Conservation (phyloP, 2,113 vertebrate genomes). For the Atherinomorus stipes region DNA sequence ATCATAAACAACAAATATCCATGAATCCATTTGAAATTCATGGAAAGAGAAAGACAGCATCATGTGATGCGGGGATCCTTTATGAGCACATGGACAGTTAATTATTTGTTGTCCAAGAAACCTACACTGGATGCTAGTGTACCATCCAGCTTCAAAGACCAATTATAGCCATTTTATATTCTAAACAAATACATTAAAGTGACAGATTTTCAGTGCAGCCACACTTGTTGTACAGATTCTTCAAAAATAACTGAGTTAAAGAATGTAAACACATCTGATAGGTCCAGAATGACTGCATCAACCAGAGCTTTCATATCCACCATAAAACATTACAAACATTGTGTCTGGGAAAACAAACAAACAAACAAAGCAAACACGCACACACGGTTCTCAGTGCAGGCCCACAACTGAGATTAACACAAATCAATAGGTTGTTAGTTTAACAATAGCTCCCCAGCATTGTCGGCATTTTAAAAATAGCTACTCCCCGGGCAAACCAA, state of each 20-base stretch:
- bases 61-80: background rate
- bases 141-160: too few species aligned
- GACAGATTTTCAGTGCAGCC: too few species aligned
- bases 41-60: background rate
- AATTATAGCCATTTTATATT: too few species aligned
- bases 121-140: too few species aligned
- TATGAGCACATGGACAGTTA: background rate
- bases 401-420: slow-evolving; percentile 37
- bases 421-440: slow-evolving; percentile 74
- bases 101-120: too few species aligned
- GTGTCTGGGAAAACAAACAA: slow-evolving; percentile 33
- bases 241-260: background rate
- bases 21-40: slow-evolving; percentile 8
- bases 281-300: background rate
- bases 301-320: background rate
- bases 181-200: background rate
- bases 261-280: background rate
- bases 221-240: background rate
- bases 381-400: background rate
- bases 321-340: slow-evolving; percentile 9
- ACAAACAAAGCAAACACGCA: slow-evolving; percentile 2
- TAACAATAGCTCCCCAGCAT: slow-evolving; percentile 62
- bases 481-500: slow-evolving; percentile 45
- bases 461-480: slow-evolving; percentile 65
- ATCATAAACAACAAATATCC: slow-evolving; percentile 13